Evolutionary conservation across 2,888 invertebrate species (phyloP), one percentile per base, ranked within the genome.

Genomic region (Laothoe populi): DNA sequence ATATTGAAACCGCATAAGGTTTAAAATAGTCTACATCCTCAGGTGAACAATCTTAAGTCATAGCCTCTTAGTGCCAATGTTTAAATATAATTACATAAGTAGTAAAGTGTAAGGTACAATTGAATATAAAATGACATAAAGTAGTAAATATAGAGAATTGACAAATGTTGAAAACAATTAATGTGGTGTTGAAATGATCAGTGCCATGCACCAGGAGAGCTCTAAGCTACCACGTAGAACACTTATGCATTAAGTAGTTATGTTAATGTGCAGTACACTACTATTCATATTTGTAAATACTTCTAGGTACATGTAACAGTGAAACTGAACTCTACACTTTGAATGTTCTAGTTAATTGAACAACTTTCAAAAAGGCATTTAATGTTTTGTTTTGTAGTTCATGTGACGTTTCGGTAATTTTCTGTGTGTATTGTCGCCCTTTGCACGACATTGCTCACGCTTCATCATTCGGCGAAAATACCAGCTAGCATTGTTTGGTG

Each of bases 391-490:
- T 78, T 90, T 91, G 65, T 81, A 87, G 72, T 90, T 89, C 84
- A 87, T 84, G 63, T 82, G 84, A 2, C 77, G 82, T 69, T 88
- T 90, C 4, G 78, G 73, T 48, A 79, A 66, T 66, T 87, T 90
- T 63, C 79, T 86, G 65, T 83, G 74, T 13, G 86, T 90, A 66
- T 90, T 92, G 61, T 87, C 84, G 16, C 79, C 79, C 63, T 89
- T 88, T 4, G 83, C 78, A 57, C 92, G 87, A 63, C 90, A 90
- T 62, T 92, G 90, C 62, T 93, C 92, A 5, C 93, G 83, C 63
- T 83, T 83, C 60, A 87, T 84, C 92, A 93, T 90, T 26, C 92
- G 87, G 19, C 87, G 82, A 67, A 93, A 93, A 70, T 93, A 93
- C 93, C 93, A 93, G 1, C 84, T 83, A 0, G 91, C 90, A 46